Base-by-base conservation (phyloP, 1,140 invertebrate species). In the Zaprionus ghesquierei region DNA sequence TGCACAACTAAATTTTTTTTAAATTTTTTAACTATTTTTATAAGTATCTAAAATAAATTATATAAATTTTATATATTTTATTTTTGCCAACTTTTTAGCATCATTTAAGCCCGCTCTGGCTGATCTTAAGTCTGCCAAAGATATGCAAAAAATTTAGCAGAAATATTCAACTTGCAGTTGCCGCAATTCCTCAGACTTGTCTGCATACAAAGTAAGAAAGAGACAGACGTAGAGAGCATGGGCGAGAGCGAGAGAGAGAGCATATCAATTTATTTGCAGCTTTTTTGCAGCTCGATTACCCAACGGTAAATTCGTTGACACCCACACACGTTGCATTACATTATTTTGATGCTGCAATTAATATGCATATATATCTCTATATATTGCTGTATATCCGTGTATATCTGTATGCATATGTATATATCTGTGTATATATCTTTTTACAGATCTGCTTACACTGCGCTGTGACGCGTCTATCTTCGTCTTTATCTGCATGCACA, bases 341-440 rank as follows among this genome's bases (percentile, higher is more conserved):
- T 55, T 55, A 55, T 55, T 55, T 35, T 55, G 31, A 55, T 55
- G 20, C 18, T 55, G 18, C 33, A 18, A 56, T 55, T 27, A 35
- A 46, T 46, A 46, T 46, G 41, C 49, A 51, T 51, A 25, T 20
- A 5, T 23, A 9, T 56, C 33, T 33, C 8, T 33, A 2, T 18
- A n/a, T 56, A 5, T 33, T 12, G 6, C 31, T 38, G 10, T 31
- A 12, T 31, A 31, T 41, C 44, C 38, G 2, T 25, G 38, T 10
- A 10, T n/a, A 22, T 38, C 15, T 29, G 46, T 35, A n/a, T n/a
- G n/a, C n/a, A 23, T 50, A 20, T 25, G 3, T 22, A 46, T 46
- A 20, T 46, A 20, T 22, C 6, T 55, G 10, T 35, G 2, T 23
- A 10, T 20, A 15, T 56, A 2, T 35, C 33, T 27, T 23, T 44